Percentiles rank a stretch among this genome's conserved stretches.
phyloP scores from a whole-genome alignment of 2,888 invertebrate species.

The Drosophila subsilvestris region DNA sequence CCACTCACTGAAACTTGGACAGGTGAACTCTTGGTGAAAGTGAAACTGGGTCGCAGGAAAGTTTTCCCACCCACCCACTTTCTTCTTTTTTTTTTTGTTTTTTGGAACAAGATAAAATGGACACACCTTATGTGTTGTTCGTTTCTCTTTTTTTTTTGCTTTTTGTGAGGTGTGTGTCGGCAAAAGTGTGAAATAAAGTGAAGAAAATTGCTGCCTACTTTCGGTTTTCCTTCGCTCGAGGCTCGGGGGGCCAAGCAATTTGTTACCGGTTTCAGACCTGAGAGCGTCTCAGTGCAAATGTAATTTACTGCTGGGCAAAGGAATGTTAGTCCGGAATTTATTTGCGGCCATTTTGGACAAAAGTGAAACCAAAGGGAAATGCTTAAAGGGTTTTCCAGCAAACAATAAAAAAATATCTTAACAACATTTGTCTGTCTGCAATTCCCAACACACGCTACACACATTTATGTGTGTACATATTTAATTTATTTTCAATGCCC shows the following conservation, averaged over 20 bases:
- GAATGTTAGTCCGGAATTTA: slow-evolving; percentile 63
- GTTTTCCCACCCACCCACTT: slow-evolving; percentile 53
- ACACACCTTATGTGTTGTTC: slow-evolving; percentile 69
- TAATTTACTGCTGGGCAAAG: slow-evolving; percentile 68
- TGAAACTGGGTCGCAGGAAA: slow-evolving; percentile 58
- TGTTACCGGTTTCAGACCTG: slow-evolving; percentile 64
- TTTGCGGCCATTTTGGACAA: slow-evolving; percentile 67
- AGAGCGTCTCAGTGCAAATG: slow-evolving; percentile 64
- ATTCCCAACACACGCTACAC: slow-evolving; percentile 33
- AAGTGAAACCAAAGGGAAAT: slow-evolving; percentile 64
- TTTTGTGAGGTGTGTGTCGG: slow-evolving; percentile 20
- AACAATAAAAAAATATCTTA: background rate
- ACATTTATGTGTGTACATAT: slow-evolving; percentile 3
- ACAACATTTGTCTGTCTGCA: background rate
- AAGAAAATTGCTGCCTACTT: slow-evolving; percentile 72
- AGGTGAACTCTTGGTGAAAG: slow-evolving; percentile 33
- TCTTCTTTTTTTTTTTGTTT: slow-evolving; percentile 20
- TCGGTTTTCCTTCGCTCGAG: slow-evolving; percentile 22
- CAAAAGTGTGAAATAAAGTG: slow-evolving; percentile 74
- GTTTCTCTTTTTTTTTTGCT: slow-evolving; percentile 1
- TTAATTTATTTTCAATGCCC: background rate
- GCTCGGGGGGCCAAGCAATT: slow-evolving; percentile 64
- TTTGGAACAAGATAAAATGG: slow-evolving; percentile 67
- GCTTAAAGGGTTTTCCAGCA: slow-evolving; percentile 14
- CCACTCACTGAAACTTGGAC: slow-evolving; percentile 34